Conservation (phyloP, 2,113 vertebrate species). For the Halichoerus grypus region DNA sequence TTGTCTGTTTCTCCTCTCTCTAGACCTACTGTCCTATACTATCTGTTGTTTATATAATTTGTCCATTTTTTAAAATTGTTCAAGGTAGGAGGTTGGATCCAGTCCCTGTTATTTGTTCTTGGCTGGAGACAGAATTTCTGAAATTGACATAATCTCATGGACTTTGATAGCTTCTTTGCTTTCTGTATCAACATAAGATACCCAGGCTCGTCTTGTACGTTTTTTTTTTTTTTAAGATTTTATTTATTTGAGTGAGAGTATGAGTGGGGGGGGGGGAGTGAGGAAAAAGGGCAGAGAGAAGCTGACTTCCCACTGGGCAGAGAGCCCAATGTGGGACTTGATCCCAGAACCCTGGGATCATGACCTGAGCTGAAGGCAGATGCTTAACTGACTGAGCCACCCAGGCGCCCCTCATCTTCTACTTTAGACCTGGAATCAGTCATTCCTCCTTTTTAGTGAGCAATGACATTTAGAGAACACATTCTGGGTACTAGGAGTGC, state of each 20-base stretch:
- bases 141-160: neutral
- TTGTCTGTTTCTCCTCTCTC: neutral
- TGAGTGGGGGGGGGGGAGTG: too few species aligned
- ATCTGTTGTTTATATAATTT: neutral
- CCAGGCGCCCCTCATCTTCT: neutral
- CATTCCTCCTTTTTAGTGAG: neutral
- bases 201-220: neutral
- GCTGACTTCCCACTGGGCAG: too few species aligned
- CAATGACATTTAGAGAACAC: neutral
- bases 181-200: neutral
- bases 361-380: too few species aligned
- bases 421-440: neutral
- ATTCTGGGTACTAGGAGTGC: neutral
- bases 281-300: too few species aligned
- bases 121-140: neutral
- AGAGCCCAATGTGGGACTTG: too few species aligned
- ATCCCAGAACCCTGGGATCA: too few species aligned
- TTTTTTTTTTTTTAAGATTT: neutral
- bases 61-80: neutral
- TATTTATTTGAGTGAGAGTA: too few species aligned
- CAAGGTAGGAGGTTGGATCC: neutral
- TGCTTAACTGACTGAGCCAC: too few species aligned
- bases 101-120: neutral
- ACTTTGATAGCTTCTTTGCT: neutral
- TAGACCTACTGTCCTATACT: neutral